Base-by-base conservation (phyloP, 2,888 invertebrate genomes). In the Cataglyphis albicans region DNA sequence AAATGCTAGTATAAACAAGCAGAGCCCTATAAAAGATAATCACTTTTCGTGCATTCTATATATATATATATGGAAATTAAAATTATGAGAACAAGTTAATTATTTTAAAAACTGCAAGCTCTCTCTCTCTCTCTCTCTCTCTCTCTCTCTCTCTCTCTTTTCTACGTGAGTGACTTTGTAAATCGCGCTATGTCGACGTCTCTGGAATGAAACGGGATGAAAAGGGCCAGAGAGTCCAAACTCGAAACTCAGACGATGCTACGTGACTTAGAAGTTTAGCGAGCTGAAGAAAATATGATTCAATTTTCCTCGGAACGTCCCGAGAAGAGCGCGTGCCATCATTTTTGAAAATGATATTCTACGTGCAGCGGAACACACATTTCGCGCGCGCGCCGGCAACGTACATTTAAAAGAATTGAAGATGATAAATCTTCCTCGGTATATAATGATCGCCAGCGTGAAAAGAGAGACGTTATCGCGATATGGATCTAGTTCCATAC, bases 281-380 rank as follows among this genome's bases (percentile, higher is more conserved):
- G 72, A 25, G 59, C 44, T 70, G 78, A 59, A 70, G 78, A 78
- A 78, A 78, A 78, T 78, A 78, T 78, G 78, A 78, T 78, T 78
- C 78, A 78, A 78, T 78, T 78, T 78, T 78, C 72, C 78, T 44
- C 44, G 78, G 48, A 18, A 41, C 38, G 68, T 76, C 76, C 29
- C 76, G 55, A 12, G 72, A 12, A 78, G 78, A 78, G 78, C 72
- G 72, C 72, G 48, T 61, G 70, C 72, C 72, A 72, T 78, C 78
- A 72, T 78, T 78, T 78, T 78, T 78, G 72, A 25, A 78, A 78
- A 78, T 72, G 72, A 78, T 78, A 78, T 72, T 78, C 72, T 72
- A 72, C 72, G 78, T 72, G 78, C 72, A 18, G 32, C 59, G 78
- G 44, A 78, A 78, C 44, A 48, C n/a, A 48, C 48, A 21, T 70